These are phyloP conservation scores for Thaumatotibia leucotreta DNA, from an alignment of 1,140 invertebrate genomes.

Conservation along the genomic window DNA sequence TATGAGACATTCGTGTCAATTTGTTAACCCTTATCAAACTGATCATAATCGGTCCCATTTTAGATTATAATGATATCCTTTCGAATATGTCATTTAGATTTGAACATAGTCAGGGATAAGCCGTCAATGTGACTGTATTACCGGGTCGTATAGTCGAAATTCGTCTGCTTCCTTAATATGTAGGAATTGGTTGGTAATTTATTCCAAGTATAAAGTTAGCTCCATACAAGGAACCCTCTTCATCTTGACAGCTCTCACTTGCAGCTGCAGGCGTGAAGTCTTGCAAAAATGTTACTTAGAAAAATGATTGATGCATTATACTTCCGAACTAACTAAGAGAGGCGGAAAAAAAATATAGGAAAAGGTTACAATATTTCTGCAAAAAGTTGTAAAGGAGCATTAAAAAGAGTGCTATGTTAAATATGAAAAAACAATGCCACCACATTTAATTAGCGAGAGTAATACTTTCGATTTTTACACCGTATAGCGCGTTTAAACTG, in stretches of 20 bases:
- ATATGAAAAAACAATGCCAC: no score
- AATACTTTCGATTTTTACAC: no score
- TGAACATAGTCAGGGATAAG: background rate
- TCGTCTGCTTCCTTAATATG: background rate
- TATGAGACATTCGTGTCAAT: background rate
- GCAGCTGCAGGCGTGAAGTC: background rate
- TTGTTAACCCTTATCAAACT: constrained; percentile 5
- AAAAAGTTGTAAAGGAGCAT: no score
- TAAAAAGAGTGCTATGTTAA: no score
- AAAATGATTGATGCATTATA: background rate
- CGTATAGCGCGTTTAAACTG: no score
- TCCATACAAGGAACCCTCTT: constrained; percentile 1
- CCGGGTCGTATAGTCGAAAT: background rate
- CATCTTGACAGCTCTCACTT: constrained; percentile 1
- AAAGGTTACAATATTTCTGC: no score
- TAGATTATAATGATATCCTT: background rate
- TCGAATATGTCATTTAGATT: background rate
- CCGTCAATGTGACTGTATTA: background rate
- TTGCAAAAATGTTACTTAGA: background rate
- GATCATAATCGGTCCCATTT: background rate
- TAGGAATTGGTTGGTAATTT: background rate
- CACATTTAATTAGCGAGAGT: no score
- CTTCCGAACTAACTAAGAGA: background rate
- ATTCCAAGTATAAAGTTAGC: background rate
- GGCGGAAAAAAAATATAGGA: background rate